Percentiles rank a stretch among this genome's conserved stretches.
phyloP scores from a whole-genome alignment of 2,888 invertebrate genomes.

The Meandrusa payeni region DNA sequence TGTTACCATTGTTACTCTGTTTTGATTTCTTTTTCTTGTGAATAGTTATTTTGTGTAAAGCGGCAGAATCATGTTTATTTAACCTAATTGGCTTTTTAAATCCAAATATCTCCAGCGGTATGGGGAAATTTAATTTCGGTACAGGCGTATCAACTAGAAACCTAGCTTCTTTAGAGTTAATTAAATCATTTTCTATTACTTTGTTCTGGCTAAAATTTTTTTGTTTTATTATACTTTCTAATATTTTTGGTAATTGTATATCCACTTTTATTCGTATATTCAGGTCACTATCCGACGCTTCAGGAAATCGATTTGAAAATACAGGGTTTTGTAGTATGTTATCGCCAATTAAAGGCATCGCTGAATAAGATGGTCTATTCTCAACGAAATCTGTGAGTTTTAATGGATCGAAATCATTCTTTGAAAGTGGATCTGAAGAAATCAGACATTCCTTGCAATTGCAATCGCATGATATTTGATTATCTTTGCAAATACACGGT shows the following conservation, averaged over 20 bases:
- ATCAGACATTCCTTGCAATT: conserved; percentile 56
- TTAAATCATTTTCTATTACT: conserved; percentile 35
- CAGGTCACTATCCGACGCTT: conserved; percentile 44
- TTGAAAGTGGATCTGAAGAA: conserved; percentile 32
- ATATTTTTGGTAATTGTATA: conserved; percentile 56
- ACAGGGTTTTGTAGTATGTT: conserved; percentile 10
- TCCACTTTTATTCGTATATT: conserved; percentile 65
- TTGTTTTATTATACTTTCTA: conserved; percentile 37
- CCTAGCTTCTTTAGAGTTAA: conserved; percentile 43
- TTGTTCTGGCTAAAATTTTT: conserved; percentile 36
- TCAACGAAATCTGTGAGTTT: conserved; percentile 6
- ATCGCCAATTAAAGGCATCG: not conserved
- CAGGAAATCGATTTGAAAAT: conserved; percentile 27
- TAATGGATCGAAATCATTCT: conserved; percentile 22
- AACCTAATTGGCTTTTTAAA: conserved; percentile 38
- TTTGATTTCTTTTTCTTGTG: conserved; percentile 67
- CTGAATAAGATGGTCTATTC: not conserved
- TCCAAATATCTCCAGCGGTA: conserved; percentile 51
- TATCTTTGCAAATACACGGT: conserved; percentile 54
- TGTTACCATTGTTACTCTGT: conserved; percentile 42
- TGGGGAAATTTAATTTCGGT: conserved; percentile 54
- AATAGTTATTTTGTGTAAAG: conserved; percentile 55
- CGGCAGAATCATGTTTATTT: conserved; percentile 41
- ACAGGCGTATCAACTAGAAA: conserved; percentile 48
- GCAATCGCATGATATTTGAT: conserved; percentile 52